phyloP scores from a whole-genome alignment of 2,797 vertebrate genomes.

The Enteromius treurensis region DNA sequence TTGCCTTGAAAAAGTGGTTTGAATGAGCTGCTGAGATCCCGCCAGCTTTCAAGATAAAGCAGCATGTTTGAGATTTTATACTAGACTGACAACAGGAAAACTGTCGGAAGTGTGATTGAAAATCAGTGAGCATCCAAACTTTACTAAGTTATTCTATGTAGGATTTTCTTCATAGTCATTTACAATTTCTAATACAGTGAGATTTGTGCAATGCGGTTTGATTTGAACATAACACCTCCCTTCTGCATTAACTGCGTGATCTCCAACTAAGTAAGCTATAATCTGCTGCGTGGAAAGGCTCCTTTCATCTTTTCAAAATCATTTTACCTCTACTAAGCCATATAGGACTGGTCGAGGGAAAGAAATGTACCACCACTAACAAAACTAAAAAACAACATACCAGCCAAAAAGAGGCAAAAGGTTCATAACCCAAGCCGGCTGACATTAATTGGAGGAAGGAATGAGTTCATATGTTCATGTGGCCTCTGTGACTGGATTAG shows the following conservation, averaged over 20 bases:
- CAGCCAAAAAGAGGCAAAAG: neutral
- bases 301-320: conserved; percentile 15
- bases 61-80: neutral
- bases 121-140: neutral
- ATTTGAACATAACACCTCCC: neutral
- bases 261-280: neutral
- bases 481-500: conserved; percentile 30
- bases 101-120: neutral
- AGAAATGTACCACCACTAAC: neutral
- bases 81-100: neutral
- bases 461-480: neutral
- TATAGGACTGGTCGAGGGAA: neutral
- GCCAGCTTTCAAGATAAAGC: conserved; percentile 21
- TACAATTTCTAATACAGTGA: neutral
- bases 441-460: neutral
- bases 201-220: neutral
- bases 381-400: neutral
- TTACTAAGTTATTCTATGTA: neutral
- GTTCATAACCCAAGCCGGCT: neutral
- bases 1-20: neutral
- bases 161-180: conserved; percentile 7
- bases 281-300: neutral
- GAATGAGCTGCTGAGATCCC: conserved; percentile 10
- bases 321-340: conserved; percentile 8
- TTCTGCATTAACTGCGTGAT: neutral